A percentile compares a stretch with the other conserved stretches of the same genome.
Evolutionary conservation across 2,113 vertebrate species (phyloP).

Genomic region (Bubalus kerabau): DNA sequence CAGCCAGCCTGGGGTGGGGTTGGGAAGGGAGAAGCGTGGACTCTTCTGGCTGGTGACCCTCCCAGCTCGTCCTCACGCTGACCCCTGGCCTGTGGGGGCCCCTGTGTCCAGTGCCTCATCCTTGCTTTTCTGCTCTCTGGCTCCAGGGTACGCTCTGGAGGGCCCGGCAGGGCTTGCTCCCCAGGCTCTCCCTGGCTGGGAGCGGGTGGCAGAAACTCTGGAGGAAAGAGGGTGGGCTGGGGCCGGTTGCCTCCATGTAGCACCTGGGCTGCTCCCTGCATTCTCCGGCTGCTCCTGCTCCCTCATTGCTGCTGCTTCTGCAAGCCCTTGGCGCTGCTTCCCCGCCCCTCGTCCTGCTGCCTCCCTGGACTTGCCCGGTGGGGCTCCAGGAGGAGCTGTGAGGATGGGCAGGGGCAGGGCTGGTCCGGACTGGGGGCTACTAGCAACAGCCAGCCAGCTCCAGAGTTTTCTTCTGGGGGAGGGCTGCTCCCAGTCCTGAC

Average conservation of each 20-base stretch:
- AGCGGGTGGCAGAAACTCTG: background rate
- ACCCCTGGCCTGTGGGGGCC: background rate
- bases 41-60: background rate
- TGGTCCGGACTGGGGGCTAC: fast-evolving
- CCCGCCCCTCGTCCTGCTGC: background rate
- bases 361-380: background rate
- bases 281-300: background rate
- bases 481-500: background rate
- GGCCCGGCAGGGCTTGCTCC: background rate
- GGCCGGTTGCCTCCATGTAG: background rate
- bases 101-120: background rate
- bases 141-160: background rate
- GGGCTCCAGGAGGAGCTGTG: background rate
- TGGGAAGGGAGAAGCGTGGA: background rate
- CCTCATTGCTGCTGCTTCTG: background rate
- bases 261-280: background rate
- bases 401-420: background rate
- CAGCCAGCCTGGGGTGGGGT: background rate
- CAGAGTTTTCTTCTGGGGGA: background rate
- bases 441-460: background rate
- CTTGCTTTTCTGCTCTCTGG: background rate
- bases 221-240: background rate
- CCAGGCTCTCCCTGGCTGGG: background rate
- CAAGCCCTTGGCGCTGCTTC: background rate
- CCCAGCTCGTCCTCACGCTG: background rate